Evolutionary conservation across 2,888 invertebrate species (phyloP), one percentile per base, ranked within the genome.

Genomic region (Hypomecis atomaria): DNA sequence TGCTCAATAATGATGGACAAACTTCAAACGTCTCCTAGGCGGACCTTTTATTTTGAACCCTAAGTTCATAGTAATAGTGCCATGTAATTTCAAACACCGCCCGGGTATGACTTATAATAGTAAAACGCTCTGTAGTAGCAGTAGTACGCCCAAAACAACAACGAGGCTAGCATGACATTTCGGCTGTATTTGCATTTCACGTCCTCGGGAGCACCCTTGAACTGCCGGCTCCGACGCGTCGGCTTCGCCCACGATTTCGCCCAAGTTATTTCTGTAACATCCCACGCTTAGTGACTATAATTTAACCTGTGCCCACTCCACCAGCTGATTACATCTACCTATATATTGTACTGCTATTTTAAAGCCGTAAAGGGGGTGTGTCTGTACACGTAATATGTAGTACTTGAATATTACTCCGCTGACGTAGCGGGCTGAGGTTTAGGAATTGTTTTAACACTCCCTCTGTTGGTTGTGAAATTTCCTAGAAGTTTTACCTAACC

Each of bases 181-280:
- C 9, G 36, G 42, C 33, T 52, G 58, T 62, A 62, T 66, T 66
- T 66, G 62, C 66, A 60, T 59, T 49, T 48, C 44, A 55, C 10
- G 62, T 66, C 59, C 62, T 59, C 52, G 23, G 10, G 4, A 47
- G 54, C 59, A 62, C 65, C 71, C 72, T 73, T 73, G 71, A 68
- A 70, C 71, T 49, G 60, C 33, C 59, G 55, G 40, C 37, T 9
- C 13, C 38, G 50, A 13, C 38, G 38, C 50, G 50, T 5, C 50
- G 50, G 47, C 50, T 45, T 45, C 67, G 66, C 71, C 74, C 73
- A 71, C 74, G 72, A 45, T 66, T 63, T 43, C 65, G 62, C 59
- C 60, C 56, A 47, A 59, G 68, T 66, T 74, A 73, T 75, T 74
- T 74, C 69, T 54, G 70, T 68, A 52, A 57, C 71, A 58, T 33